phyloP scores from a whole-genome alignment of 2,113 vertebrate species.

The Bubo scandiacus region DNA sequence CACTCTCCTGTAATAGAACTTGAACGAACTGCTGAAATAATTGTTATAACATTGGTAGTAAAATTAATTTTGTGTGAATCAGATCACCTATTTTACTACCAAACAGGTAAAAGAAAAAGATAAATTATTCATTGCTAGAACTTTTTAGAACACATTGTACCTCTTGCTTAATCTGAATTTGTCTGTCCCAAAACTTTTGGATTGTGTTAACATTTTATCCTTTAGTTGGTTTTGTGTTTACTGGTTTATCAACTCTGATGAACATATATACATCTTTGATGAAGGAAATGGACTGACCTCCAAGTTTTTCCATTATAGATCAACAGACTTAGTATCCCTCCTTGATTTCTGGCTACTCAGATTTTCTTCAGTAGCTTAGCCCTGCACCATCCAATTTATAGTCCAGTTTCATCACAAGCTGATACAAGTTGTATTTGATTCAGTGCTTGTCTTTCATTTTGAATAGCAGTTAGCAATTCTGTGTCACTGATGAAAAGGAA shows the following conservation, averaged over 20 bases:
- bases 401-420: background rate
- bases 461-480: background rate
- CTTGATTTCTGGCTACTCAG: background rate
- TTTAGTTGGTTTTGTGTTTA: background rate
- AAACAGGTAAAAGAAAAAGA: background rate
- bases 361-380: background rate
- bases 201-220: background rate
- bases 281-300: background rate
- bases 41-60: background rate
- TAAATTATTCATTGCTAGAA: background rate
- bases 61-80: background rate
- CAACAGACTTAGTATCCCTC: background rate
- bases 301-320: background rate
- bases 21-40: background rate
- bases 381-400: background rate
- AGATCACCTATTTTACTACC: background rate
- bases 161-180: background rate
- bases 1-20: background rate
- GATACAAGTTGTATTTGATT: background rate
- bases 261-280: background rate
- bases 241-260: background rate
- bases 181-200: background rate
- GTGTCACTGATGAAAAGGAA: background rate
- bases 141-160: background rate
- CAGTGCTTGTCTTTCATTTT: slow-evolving; percentile 4